phyloP scores from a whole-genome alignment of 2,797 vertebrate genomes.

The Mus caroli region DNA sequence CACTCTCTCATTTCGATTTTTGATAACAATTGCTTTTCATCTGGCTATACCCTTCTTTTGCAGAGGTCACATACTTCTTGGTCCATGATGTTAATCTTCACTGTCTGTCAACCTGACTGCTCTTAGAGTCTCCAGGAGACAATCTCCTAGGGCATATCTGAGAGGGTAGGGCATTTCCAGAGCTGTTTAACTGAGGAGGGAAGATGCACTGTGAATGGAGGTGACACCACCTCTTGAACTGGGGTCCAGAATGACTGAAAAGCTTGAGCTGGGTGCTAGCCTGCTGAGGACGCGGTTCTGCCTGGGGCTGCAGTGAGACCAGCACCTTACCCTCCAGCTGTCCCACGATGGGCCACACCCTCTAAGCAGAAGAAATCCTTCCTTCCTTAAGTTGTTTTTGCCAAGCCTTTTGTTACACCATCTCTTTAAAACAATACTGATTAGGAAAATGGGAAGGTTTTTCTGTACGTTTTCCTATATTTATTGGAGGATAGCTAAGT shows the following conservation, averaged over 20 bases:
- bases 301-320: background rate
- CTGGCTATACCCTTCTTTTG: background rate
- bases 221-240: rapidly evolving
- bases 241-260: background rate
- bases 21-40: constrained; percentile 34
- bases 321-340: too few species aligned
- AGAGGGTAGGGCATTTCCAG: background rate
- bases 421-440: background rate
- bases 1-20: background rate
- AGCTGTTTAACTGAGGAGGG: background rate
- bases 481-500: background rate
- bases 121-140: background rate
- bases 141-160: background rate
- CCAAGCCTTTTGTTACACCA: background rate
- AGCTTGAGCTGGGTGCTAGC: background rate
- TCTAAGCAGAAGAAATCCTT: background rate
- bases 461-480: background rate
- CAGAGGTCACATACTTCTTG: constrained; percentile 7
- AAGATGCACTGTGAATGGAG: background rate
- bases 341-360: background rate
- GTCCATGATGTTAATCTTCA: background rate
- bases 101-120: too few species aligned
- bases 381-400: background rate
- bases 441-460: constrained; percentile 36
- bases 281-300: background rate